These are phyloP conservation scores for Brachyptera putata DNA, from an alignment of 2,888 invertebrate genomes.

Conservation along the genomic window DNA sequence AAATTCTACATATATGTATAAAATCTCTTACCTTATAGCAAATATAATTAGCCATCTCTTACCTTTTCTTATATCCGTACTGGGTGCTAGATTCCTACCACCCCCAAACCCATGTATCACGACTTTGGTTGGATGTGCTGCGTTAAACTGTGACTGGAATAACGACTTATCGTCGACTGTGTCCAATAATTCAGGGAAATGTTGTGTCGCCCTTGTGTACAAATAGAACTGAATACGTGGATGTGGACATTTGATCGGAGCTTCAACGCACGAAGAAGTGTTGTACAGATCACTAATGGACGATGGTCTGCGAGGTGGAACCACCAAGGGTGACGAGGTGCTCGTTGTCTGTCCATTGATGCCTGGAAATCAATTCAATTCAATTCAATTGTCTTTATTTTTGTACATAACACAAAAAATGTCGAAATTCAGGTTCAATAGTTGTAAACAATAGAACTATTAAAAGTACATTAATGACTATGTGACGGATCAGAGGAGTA, in stretches of 20 bases:
- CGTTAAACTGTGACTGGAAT: conserved; percentile 70
- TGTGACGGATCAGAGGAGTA: too few relatives aligned
- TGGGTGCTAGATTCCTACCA: conserved; percentile 73
- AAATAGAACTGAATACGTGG: conserved; percentile 76
- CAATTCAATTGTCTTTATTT: too few relatives aligned
- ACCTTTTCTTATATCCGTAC: conserved; percentile 74
- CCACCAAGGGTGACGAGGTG: too few relatives aligned
- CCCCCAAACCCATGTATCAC: conserved; percentile 91
- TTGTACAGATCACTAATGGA: conserved; percentile 63
- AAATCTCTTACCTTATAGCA: too few relatives aligned
- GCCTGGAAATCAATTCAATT: too few relatives aligned
- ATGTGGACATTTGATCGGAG: conserved; percentile 77
- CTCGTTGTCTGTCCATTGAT: background rate
- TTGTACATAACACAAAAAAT: too few relatives aligned
- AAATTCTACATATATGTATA: too few relatives aligned
- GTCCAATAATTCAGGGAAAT: conserved; percentile 66
- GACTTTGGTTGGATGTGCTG: conserved; percentile 74
- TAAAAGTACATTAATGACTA: too few relatives aligned
- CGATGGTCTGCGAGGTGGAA: too few relatives aligned
- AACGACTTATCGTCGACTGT: conserved; percentile 66
- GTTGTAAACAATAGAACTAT: too few relatives aligned
- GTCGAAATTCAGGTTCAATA: too few relatives aligned
- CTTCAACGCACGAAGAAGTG: conserved; percentile 74
- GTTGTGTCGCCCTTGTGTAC: conserved; percentile 75
- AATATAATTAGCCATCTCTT: conserved; percentile 25